Conservation (phyloP, 2,888 invertebrate species). For the Drosophila rubida region DNA sequence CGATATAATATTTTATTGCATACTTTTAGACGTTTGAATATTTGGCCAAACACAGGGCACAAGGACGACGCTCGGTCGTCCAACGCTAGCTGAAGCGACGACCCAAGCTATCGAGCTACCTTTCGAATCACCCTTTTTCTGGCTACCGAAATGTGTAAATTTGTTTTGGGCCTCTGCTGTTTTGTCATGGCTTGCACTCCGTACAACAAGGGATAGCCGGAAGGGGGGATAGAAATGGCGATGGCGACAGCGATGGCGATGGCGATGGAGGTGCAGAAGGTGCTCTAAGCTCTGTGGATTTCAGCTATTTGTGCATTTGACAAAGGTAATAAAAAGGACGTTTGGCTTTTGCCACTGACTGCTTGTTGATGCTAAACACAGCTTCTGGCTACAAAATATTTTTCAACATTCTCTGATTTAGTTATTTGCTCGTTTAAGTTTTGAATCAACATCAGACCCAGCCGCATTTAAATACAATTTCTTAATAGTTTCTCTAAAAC, state of each 20-base stretch:
- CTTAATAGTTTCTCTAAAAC: background rate
- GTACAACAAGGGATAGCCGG: conserved; percentile 15
- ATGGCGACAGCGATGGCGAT: background rate
- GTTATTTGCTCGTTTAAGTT: conserved; percentile 33
- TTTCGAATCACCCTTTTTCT: conserved; percentile 63
- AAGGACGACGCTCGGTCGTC: conserved; percentile 15
- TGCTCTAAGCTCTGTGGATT: conserved; percentile 59
- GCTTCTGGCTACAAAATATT: conserved; percentile 64
- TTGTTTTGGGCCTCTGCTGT: conserved; percentile 65
- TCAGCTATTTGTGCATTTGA: conserved; percentile 80
- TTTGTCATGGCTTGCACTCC: conserved; percentile 48
- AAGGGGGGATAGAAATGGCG: background rate
- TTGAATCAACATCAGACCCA: conserved; percentile 19
- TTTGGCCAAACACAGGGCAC: conserved; percentile 41
- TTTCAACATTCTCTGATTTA: conserved; percentile 38
- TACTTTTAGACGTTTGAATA: conserved; percentile 77
- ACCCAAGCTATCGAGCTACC: conserved; percentile 34
- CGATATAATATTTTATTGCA: conserved; percentile 79
- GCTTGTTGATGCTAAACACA: conserved; percentile 66
- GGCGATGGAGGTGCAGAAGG: conserved; percentile 16
- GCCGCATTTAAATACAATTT: conserved; percentile 8
- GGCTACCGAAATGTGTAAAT: conserved; percentile 75
- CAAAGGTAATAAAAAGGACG: conserved; percentile 78
- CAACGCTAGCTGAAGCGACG: conserved; percentile 6
- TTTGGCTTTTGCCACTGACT: conserved; percentile 68